These are phyloP conservation scores for Fratercula arctica DNA, from an alignment of 2,797 vertebrate species.

Conservation along the genomic window DNA sequence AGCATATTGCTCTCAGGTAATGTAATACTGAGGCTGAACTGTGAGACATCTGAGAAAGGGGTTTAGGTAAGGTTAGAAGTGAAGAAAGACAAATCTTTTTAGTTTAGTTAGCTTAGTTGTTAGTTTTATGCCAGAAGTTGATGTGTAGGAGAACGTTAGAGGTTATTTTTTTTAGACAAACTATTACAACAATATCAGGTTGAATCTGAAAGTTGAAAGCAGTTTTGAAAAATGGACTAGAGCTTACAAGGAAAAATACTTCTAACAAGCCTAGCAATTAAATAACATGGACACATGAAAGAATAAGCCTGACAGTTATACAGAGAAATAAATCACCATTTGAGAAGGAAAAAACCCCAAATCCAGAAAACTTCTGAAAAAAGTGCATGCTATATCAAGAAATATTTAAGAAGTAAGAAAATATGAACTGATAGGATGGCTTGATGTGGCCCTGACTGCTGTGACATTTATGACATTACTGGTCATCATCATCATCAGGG, in stretches of 20 bases:
- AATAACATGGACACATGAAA: background rate
- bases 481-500: background rate
- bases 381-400: background rate
- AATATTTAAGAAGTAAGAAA: background rate
- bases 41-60: background rate
- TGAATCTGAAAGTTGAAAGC: background rate
- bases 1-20: background rate
- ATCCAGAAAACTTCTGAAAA: background rate
- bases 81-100: background rate
- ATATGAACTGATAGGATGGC: background rate
- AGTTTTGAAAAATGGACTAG: background rate
- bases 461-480: background rate
- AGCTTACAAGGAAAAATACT: background rate
- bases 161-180: background rate
- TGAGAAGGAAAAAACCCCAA: background rate
- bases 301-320: background rate
- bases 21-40: background rate
- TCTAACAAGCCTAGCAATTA: background rate
- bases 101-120: background rate
- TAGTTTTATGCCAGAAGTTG: background rate
- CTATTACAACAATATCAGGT: background rate
- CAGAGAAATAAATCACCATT: background rate
- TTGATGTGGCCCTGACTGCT: background rate
- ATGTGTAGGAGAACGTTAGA: background rate
- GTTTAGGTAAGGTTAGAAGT: background rate